Evolutionary conservation across 2,888 invertebrate species (phyloP), one percentile per base, ranked within the genome.

Genomic region (Tiliacea citrago): DNA sequence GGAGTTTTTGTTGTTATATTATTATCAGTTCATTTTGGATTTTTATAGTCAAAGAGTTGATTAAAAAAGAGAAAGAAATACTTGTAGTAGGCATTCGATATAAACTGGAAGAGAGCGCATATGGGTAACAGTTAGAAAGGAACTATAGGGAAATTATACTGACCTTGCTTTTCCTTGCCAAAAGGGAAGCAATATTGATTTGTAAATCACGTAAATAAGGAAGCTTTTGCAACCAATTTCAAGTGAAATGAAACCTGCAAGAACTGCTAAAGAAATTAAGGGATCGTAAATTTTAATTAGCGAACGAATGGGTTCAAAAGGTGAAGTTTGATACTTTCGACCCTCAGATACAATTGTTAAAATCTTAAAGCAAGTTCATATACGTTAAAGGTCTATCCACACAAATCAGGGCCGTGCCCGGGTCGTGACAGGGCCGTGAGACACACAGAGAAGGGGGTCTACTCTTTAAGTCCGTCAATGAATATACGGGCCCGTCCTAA

Each of bases 321-420:
- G 86, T 86, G 83, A 86, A 86, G 79, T 83, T 81, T 77, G 73
- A 57, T 55, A 77, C 70, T 49, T 69, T 58, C 65, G 80, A 74
- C 79, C 82, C 63, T 79, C 68, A 60, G 29, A 16, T 39, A 51
- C n/a, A 35, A 18, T 51, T 66, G 35, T 51, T 39, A 51, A 55
- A 66, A 67, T 62, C 39, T 39, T 61, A 53, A 24, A 24, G 24
- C 24, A 55, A 53, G 53, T 53, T 53, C 53, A 53, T n/a, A 53
- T n/a, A 53, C 16, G 2, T 57, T 39, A 42, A 42, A 42, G 53
- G 53, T n/a, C n/a, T 53, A 53, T 21, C 12, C 53, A 53, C 53
- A 53, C 53, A n/a, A 0, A 53, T 53, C 53, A 53, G 21, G 10
- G 10, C 53, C 53, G 53, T 53, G 21, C 21, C 53, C 53, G 12